Evolutionary conservation across 2,888 invertebrate species (phyloP).

Genomic region (Ormyrus pomaceus): DNA sequence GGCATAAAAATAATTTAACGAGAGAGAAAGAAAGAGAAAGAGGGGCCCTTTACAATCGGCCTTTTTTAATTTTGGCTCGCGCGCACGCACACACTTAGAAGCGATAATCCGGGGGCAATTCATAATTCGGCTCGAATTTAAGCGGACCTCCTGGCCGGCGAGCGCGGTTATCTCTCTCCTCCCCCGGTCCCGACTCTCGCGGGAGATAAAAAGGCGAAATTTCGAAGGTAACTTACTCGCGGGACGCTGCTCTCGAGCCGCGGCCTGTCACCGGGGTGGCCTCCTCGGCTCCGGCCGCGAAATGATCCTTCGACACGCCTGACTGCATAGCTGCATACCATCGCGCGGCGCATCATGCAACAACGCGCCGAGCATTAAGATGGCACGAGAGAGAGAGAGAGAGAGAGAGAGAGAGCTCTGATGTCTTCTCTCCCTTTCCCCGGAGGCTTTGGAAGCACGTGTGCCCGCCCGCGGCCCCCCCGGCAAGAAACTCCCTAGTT

Average conservation of each 20-base stretch:
- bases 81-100: not conserved
- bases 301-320: slow-evolving; percentile 71
- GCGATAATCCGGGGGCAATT: not conserved
- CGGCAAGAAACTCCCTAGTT: not conserved
- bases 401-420: not conserved
- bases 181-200: not conserved
- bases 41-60: no score
- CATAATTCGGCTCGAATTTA: slow-evolving; percentile 7
- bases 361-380: slow-evolving; percentile 48
- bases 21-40: not conserved
- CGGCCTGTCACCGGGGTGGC: slow-evolving; percentile 70
- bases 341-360: slow-evolving; percentile 53
- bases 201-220: slow-evolving; percentile 17
- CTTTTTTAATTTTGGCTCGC: no score
- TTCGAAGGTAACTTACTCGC: no score
- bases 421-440: slow-evolving; percentile 8
- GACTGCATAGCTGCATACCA: slow-evolving; percentile 72
- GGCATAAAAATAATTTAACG: slow-evolving; percentile 12
- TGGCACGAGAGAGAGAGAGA: slow-evolving; percentile 34
- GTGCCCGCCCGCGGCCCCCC: not conserved
- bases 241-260: not conserved
- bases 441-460: no score
- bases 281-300: slow-evolving; percentile 67
- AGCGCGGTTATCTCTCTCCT: not conserved
- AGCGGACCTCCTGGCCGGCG: not conserved